These are phyloP conservation scores for Podotricha telesiphe DNA, from an alignment of 2,888 invertebrate genomes.

Conservation along the genomic window DNA sequence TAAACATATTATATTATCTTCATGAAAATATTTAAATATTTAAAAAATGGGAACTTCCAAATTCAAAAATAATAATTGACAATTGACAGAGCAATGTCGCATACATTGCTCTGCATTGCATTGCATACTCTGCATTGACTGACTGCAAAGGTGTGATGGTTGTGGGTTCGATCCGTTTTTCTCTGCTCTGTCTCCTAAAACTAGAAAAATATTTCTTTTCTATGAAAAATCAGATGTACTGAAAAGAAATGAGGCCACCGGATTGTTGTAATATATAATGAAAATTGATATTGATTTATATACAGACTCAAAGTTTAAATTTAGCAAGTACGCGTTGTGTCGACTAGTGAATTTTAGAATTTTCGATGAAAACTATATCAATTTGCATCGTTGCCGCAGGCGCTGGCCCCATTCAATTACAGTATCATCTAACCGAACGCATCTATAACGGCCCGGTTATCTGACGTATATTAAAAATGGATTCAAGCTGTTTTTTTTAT, in stretches of 20 bases:
- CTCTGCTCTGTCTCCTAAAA: no score
- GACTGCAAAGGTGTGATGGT: no score
- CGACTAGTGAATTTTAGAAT: constrained; percentile 53
- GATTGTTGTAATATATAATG: constrained; percentile 42
- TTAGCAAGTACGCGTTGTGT: constrained; percentile 47
- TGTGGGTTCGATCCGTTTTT: no score
- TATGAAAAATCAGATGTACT: not conserved
- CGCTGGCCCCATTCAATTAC: constrained; percentile 50
- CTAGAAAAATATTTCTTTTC: no score
- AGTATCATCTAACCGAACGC: constrained; percentile 46
- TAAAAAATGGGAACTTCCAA: no score
- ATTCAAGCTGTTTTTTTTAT: not conserved
- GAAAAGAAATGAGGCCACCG: constrained; percentile 29
- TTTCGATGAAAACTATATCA: constrained; percentile 56
- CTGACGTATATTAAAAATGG: constrained; percentile 34
- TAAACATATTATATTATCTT: no score
- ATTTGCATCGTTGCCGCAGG: constrained; percentile 53
- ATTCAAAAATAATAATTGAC: no score
- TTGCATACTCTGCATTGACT: no score
- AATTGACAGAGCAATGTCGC: no score
- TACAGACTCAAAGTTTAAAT: constrained; percentile 46
- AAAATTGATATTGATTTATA: constrained; percentile 55
- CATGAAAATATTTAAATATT: no score
- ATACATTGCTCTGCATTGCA: no score
- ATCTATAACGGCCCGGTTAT: constrained; percentile 38